Base-by-base conservation (phyloP, 2,888 invertebrate genomes). In the Mallateleia sp. region DNA sequence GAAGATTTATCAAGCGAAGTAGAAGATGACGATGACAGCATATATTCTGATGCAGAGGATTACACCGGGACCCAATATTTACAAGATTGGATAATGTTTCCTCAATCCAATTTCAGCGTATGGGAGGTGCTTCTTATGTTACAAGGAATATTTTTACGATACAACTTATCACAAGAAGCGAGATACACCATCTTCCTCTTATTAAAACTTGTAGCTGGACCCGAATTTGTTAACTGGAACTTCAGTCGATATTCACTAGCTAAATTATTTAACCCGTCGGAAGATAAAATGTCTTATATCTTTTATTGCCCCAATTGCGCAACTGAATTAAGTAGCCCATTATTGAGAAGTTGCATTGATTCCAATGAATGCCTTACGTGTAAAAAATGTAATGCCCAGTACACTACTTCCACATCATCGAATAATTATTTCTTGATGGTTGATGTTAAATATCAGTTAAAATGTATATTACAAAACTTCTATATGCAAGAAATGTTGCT, bases 31-130 rank as follows among this genome's bases (percentile, higher is more conserved):
- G 14, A 14, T 2, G 38, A 38, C 11, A 11, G 11, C 11, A 38
- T 38, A 9, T 38, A 38, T 14, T 38, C 11, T 11, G 38, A 38
- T 38, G 38, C 38, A 2, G 38, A 38, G 5, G 38, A 38, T 5
- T 9, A 11, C 11, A 14, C 2, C 38, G 11, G 11, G 2, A 38
- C 14, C n/a, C 8, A 54, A 2, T 8, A 34, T 5, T 38, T 62
- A 4, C 54, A 62, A 52, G 52, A 79, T 62, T 85, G 85, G 79
- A 74, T 75, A 11, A 85, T 85, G 85, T 85, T 85, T 74, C 54
- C 64, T n/a, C 56, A 72, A 54, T 64, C 72, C 2, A 60, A 74
- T 7, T 54, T 54, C 32, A 72, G 67, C 25, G 79, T 85, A 4
- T 74, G 34, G 56, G 67, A 79, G 15, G 69, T 79, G 2, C 45